These are phyloP conservation scores for Synanthedon vespiformis DNA, from an alignment of 2,888 invertebrate species.

Conservation along the genomic window DNA sequence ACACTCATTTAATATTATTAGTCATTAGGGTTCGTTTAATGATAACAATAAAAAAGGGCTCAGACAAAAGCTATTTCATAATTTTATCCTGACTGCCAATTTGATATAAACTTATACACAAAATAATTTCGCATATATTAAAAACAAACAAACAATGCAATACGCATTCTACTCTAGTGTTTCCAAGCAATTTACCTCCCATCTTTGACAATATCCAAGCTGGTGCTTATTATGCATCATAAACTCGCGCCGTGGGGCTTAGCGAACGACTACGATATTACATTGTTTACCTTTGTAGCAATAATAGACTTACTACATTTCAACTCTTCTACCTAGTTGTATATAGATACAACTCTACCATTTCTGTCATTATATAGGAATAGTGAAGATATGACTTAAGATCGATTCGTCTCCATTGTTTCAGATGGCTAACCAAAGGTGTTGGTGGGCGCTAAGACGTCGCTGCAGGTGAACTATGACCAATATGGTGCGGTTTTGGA, in stretches of 20 bases:
- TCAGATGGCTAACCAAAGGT: conserved; percentile 41
- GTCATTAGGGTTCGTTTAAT: too few relatives aligned
- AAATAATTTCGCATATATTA: not conserved
- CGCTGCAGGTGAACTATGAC: conserved; percentile 48
- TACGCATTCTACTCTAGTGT: conserved; percentile 14
- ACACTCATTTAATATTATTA: too few relatives aligned
- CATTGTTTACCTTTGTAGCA: conserved; percentile 7
- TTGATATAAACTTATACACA: too few relatives aligned
- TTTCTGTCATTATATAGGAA: too few relatives aligned
- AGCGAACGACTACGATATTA: conserved; percentile 3
- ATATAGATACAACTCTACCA: too few relatives aligned
- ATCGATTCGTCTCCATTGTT: conserved; percentile 16
- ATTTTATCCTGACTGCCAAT: too few relatives aligned
- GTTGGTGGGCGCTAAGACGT: conserved; percentile 46
- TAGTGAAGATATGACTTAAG: too few relatives aligned
- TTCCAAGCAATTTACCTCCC: conserved; percentile 20
- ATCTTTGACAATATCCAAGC: conserved; percentile 7
- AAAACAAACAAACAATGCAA: conserved; percentile 3
- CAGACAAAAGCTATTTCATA: too few relatives aligned
- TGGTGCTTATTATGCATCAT: conserved; percentile 13
- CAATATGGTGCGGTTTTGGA: conserved; percentile 36
- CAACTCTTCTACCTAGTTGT: too few relatives aligned
- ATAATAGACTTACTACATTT: conserved; percentile 2
- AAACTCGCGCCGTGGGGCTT: conserved; percentile 4
- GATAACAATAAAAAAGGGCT: too few relatives aligned